A percentile compares a stretch with the other conserved stretches of the same genome.
Evolutionary conservation across 2,888 invertebrate genomes (phyloP).

Genomic region (Bellardia bayeri): DNA sequence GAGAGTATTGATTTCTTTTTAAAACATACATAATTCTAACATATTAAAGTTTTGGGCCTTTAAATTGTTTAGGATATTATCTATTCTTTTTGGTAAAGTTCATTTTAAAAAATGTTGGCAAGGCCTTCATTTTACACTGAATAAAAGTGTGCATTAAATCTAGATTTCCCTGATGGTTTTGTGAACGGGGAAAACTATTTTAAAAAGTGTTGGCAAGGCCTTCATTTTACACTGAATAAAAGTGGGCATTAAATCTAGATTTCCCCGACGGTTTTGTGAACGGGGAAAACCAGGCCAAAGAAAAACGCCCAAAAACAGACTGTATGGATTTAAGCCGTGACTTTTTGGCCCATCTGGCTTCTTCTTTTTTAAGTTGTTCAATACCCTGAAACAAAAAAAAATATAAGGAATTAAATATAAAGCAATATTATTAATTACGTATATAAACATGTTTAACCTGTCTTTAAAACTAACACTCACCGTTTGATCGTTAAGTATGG

Average conservation of each 20-base stretch:
- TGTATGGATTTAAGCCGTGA: constrained; percentile 98
- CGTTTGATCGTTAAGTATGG: constrained; percentile 99
- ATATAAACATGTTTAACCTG: no score
- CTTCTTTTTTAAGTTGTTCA: constrained; percentile 98
- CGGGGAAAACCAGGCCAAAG: constrained; percentile 95
- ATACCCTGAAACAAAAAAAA: constrained; percentile 89
- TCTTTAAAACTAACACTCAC: constrained; percentile 85
- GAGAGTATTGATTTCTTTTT: constrained; percentile 69
- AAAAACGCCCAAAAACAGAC: constrained; percentile 98
- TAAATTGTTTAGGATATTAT: not conserved
- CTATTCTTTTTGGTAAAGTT: constrained; percentile 27
- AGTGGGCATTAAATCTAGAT: constrained; percentile 91
- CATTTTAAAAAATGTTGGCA: constrained; percentile 31
- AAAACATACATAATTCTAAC: constrained; percentile 35
- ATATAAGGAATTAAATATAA: not conserved
- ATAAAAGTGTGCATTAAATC: constrained; percentile 92
- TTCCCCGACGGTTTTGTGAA: constrained; percentile 90
- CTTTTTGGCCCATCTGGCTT: constrained; percentile 95
- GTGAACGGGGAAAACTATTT: constrained; percentile 89
- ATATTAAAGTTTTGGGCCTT: constrained; percentile 4
- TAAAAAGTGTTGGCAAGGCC: constrained; percentile 41
- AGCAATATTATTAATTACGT: no score
- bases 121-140: constrained; percentile 87
- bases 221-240: constrained; percentile 90
- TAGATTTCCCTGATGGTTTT: constrained; percentile 91